phyloP scores from a whole-genome alignment of 2,888 invertebrate species.

The Miltochrista miniata region DNA sequence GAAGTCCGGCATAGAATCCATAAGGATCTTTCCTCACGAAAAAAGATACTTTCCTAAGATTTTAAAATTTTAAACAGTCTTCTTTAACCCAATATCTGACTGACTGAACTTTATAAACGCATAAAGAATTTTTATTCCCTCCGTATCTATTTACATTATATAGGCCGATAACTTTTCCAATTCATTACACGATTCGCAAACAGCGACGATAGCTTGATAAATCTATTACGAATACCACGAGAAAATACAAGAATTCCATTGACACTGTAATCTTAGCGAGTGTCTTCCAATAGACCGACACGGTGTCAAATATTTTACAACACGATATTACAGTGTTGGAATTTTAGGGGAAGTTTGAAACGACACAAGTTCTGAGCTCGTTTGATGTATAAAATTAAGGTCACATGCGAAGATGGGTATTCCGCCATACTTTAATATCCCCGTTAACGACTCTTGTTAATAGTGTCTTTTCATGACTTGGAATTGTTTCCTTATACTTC shows the following conservation, averaged over 20 bases:
- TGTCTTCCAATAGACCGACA: conserved; percentile 42
- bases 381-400: conserved; percentile 59
- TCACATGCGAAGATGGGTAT: conserved; percentile 52
- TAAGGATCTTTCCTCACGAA: too few relatives aligned
- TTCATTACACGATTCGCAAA: conserved; percentile 31
- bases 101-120: not conserved
- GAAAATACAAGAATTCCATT: conserved; percentile 28
- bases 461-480: conserved; percentile 31
- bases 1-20: too few relatives aligned
- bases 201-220: conserved; percentile 34
- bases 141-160: not conserved
- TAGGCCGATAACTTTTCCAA: conserved; percentile 21
- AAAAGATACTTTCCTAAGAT: too few relatives aligned
- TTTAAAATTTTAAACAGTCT: too few relatives aligned
- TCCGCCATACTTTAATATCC: conserved; percentile 49
- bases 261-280: conserved; percentile 34
- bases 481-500: not conserved
- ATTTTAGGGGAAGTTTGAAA: conserved; percentile 59
- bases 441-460: conserved; percentile 31
- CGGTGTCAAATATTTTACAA: conserved; percentile 53
- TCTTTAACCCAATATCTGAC: not conserved
- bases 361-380: conserved; percentile 58
- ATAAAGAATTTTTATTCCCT: not conserved
- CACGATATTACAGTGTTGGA: conserved; percentile 44
- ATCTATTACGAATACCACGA: conserved; percentile 32